These are phyloP conservation scores for Choreutis nemorana DNA, from an alignment of 2,888 invertebrate genomes.

Conservation along the genomic window DNA sequence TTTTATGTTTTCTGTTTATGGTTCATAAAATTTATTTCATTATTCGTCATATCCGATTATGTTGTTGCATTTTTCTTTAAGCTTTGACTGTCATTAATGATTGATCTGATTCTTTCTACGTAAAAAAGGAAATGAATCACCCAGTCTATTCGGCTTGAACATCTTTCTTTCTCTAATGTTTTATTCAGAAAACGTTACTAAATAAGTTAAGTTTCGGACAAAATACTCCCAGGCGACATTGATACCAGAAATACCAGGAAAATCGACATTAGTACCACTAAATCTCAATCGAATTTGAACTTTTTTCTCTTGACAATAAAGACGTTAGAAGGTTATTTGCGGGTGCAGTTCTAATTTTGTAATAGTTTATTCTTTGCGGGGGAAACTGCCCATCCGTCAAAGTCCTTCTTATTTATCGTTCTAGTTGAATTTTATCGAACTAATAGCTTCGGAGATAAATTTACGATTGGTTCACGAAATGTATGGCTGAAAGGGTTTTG, in stretches of 20 bases:
- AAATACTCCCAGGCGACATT: constrained; percentile 59
- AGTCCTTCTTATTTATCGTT: constrained; percentile 64
- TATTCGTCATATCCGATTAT: too few species aligned
- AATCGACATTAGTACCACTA: too few species aligned
- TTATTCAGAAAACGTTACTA: constrained; percentile 47
- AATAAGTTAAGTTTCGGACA: constrained; percentile 62
- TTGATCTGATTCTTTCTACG: too few species aligned
- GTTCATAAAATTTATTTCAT: too few species aligned
- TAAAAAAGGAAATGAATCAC: constrained; percentile 32
- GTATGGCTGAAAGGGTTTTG: constrained; percentile 48
- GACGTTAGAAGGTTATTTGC: too few species aligned
- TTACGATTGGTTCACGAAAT: constrained; percentile 54
- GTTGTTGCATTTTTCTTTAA: too few species aligned
- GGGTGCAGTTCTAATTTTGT: constrained; percentile 18
- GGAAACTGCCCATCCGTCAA: constrained; percentile 59
- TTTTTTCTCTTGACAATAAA: constrained; percentile 4
- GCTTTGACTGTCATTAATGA: too few species aligned
- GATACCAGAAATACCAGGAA: constrained; percentile 46
- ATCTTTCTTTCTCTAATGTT: constrained; percentile 42
- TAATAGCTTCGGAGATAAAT: constrained; percentile 61
- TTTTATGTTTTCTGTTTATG: too few species aligned
- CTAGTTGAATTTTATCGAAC: constrained; percentile 65
- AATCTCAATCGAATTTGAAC: too few species aligned
- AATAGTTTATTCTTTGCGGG: constrained; percentile 44
- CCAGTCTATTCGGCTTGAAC: constrained; percentile 31